phyloP scores from a whole-genome alignment of 2,113 vertebrate species.

The Pomatostomus ruficeps region DNA sequence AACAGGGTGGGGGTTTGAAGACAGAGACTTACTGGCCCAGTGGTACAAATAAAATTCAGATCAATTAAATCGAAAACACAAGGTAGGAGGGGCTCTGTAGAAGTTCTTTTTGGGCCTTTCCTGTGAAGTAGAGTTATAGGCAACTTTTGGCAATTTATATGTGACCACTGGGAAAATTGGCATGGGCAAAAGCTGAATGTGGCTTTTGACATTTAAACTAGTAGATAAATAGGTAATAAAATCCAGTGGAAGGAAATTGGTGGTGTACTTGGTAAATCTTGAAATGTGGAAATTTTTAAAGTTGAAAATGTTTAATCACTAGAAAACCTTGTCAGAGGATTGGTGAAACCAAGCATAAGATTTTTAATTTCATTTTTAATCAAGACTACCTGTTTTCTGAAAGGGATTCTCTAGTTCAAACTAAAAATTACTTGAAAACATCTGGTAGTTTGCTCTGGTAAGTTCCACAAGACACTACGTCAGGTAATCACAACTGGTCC shows the following conservation, averaged over 20 bases:
- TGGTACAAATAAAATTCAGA: neutral
- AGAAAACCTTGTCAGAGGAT: neutral
- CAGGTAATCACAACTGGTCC: neutral
- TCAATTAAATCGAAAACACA: neutral
- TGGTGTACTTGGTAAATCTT: neutral
- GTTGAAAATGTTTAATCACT: neutral
- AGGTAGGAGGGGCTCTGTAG: neutral
- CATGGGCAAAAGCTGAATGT: neutral
- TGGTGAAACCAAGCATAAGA: neutral
- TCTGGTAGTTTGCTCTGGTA: neutral
- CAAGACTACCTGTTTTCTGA: neutral
- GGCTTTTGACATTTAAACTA: neutral
- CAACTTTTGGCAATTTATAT: neutral
- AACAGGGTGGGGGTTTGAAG: neutral
- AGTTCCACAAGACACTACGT: neutral
- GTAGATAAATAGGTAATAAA: neutral
- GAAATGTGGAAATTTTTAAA: neutral
- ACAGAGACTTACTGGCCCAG: neutral
- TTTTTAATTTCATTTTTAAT: neutral
- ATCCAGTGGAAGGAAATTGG: neutral
- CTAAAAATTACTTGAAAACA: neutral
- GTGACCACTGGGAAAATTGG: neutral
- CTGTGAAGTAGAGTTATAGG: neutral
- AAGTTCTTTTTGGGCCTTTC: neutral
- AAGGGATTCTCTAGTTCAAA: neutral